Percentiles rank a stretch among this genome's conserved stretches.
These are phyloP conservation scores for Melanotaenia duboulayi DNA, from an alignment of 2,113 vertebrate species.

Conservation along the genomic window DNA sequence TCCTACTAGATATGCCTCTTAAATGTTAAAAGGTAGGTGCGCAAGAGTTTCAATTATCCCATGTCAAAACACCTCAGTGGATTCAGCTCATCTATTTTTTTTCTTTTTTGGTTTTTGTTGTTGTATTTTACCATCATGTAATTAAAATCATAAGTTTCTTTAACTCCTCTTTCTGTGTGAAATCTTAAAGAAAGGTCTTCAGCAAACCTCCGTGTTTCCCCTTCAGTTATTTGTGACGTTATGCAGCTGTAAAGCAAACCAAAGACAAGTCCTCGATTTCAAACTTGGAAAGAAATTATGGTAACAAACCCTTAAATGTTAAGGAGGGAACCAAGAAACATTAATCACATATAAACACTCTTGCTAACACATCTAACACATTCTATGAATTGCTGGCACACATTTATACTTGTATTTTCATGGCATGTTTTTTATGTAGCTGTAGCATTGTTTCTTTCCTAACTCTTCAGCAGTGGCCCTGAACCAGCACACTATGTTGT, in stretches of 20 bases:
- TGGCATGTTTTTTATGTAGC: too few relatives aligned
- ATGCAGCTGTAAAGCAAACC: fast-evolving
- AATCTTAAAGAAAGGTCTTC: too few relatives aligned
- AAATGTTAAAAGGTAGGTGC: background rate
- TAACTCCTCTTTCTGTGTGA: too few relatives aligned
- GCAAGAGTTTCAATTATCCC: too few relatives aligned
- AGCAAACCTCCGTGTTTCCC: too few relatives aligned
- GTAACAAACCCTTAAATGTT: background rate
- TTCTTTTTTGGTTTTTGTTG: too few relatives aligned
- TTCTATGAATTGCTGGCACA: background rate
- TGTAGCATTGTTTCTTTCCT: too few relatives aligned
- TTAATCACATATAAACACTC: background rate
- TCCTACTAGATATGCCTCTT: background rate
- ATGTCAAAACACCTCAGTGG: too few relatives aligned
- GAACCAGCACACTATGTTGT: background rate
- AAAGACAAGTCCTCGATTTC: background rate
- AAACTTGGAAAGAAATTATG: background rate
- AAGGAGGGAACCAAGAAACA: background rate
- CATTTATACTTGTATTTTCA: background rate
- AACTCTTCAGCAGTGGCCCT: background rate
- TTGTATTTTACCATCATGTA: too few relatives aligned
- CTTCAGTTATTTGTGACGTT: background rate
- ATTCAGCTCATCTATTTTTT: too few relatives aligned
- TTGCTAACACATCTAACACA: background rate
- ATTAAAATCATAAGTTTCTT: too few relatives aligned